Base-by-base conservation (phyloP, 2,888 invertebrate species). In the Dichetophora obliterata region DNA sequence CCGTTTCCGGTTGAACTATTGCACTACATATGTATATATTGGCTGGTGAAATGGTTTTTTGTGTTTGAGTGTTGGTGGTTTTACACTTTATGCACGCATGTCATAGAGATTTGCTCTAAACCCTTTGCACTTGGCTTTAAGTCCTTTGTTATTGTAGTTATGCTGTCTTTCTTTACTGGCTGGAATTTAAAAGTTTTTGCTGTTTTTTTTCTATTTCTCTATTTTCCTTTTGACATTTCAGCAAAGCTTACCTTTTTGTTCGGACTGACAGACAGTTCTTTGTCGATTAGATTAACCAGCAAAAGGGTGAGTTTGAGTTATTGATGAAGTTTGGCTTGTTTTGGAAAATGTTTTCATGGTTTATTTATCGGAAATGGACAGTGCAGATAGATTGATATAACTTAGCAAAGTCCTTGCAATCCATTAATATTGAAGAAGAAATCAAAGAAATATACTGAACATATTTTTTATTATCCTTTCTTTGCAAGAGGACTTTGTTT, bases 291-390 rank as follows among this genome's bases (percentile, higher is more conserved):
- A 16, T 48, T 19, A 19, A 9, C 22, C 52, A 19, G 19, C 72
- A 19, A 11, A 34, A 54, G 52, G 52, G 16, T 66, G 65, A 65
- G 54, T 65, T 37, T 66, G 74, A 74, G 74, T 74, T 74, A 74
- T 74, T 74, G 74, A 74, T 74, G 74, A 66, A 74, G 74, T 66
- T 74, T 54, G 24, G 24, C 27, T 16, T 27, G 19, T 54, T 63
- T 27, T 59, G 24, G 16, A 31, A 31, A 16, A 34, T 74, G 22
- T 68, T 73, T 66, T 73, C 80, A 78, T 81, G 77, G 70, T 78
- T 80, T 82, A 80, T 82, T 81, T 82, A 82, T 80, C 78, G 77
- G 70, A 77, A 80, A 80, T 78, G 81, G 81, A 80, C 82, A 81
- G 80, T 79, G 78, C 63, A 81, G 82, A 82, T 83, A 80, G 81